Percentiles rank a stretch among this genome's conserved stretches.
Evolutionary conservation across 2,888 invertebrate species (phyloP).

Genomic region (Agrochola lota): DNA sequence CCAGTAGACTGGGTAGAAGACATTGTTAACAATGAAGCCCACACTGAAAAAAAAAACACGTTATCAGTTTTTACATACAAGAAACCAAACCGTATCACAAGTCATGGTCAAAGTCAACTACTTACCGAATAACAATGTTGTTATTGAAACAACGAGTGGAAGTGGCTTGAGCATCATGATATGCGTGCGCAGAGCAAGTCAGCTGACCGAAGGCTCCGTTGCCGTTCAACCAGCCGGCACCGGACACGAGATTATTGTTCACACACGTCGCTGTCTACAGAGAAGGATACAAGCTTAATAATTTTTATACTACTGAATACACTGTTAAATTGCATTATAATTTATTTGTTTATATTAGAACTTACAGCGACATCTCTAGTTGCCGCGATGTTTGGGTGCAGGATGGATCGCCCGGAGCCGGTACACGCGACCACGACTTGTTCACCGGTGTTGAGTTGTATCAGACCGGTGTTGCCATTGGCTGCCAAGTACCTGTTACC

Average conservation of each 20-base stretch:
- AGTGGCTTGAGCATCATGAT: conserved; percentile 83
- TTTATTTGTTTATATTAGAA: conserved; percentile 8
- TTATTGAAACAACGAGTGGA: conserved; percentile 82
- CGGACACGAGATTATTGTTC: conserved; percentile 76
- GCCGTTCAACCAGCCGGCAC: conserved; percentile 81
- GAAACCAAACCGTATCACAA: background rate
- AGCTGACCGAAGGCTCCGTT: conserved; percentile 82
- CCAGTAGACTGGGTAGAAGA: conserved; percentile 86
- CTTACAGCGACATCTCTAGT: conserved; percentile 55
- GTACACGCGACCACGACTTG: conserved; percentile 81
- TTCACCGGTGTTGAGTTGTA: conserved; percentile 78
- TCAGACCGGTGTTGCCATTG: conserved; percentile 79
- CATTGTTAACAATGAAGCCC: conserved; percentile 86
- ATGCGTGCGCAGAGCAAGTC: conserved; percentile 82
- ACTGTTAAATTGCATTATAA: background rate
- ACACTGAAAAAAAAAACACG: conserved; percentile 75
- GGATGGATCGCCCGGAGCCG: conserved; percentile 79
- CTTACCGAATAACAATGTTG: conserved; percentile 83
- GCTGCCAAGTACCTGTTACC: conserved; percentile 76
- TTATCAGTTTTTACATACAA: background rate
- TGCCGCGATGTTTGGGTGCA: conserved; percentile 78
- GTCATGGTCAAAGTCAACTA: background rate
- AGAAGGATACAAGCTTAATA: background rate
- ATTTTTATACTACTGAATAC: background rate
- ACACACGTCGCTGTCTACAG: conserved; percentile 82